These are phyloP conservation scores for Brachionichthys hirsutus DNA, from an alignment of 2,113 vertebrate species.

Conservation along the genomic window DNA sequence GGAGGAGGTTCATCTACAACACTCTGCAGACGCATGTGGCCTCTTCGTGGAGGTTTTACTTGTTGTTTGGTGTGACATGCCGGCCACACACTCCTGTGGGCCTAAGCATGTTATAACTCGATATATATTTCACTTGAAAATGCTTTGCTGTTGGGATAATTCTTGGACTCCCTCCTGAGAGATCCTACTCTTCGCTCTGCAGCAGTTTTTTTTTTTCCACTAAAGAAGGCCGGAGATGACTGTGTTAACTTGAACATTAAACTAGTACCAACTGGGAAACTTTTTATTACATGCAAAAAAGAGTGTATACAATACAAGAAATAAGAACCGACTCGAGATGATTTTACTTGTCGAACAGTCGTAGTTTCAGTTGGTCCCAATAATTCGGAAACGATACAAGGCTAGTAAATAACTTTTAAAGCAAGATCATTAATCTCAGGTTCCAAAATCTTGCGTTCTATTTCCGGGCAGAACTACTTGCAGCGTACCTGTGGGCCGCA, in stretches of 20 bases:
- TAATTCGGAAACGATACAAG: no score
- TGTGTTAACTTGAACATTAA: slow-evolving; percentile 43
- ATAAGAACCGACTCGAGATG: no score
- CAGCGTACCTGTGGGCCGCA: slow-evolving; percentile 27
- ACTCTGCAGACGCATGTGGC: slow-evolving; percentile 58
- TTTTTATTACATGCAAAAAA: not conserved
- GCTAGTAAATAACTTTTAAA: no score
- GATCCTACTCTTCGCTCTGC: slow-evolving; percentile 10
- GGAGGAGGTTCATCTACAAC: slow-evolving; percentile 55
- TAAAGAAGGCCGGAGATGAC: slow-evolving; percentile 25
- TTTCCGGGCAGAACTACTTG: no score
- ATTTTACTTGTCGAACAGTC: no score
- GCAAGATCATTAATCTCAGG: no score
- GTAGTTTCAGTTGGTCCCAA: no score
- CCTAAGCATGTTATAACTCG: slow-evolving; percentile 37
- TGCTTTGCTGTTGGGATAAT: slow-evolving; percentile 35
- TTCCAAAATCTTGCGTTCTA: no score
- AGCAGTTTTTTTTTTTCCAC: not conserved
- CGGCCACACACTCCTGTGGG: slow-evolving; percentile 31
- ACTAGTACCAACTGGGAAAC: slow-evolving; percentile 33
- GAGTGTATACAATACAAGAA: no score
- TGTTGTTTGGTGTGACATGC: slow-evolving; percentile 49
- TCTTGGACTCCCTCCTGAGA: slow-evolving; percentile 27
- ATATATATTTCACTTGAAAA: slow-evolving; percentile 50
- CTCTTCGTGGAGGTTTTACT: slow-evolving; percentile 61